A percentile compares a stretch with the other conserved stretches of the same genome.
Conservation (phyloP, 2,113 vertebrate species). For the Colius striatus region DNA sequence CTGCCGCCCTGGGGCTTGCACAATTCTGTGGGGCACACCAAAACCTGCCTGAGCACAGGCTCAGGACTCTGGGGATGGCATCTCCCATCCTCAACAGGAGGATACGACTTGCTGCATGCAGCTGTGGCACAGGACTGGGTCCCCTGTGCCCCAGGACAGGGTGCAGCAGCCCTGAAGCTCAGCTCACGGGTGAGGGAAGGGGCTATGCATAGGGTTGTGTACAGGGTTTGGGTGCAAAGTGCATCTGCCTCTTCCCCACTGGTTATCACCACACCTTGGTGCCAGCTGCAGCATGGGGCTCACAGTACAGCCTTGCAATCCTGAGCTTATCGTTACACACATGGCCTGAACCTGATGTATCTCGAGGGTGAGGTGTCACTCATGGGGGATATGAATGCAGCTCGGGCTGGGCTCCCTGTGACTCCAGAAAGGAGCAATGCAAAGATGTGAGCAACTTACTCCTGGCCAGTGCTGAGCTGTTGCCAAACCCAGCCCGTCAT, state of each 20-base stretch:
- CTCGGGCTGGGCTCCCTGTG: background rate
- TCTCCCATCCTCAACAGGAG: rapidly evolving
- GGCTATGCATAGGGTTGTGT: background rate
- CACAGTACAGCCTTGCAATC: rapidly evolving
- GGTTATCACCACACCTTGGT: background rate
- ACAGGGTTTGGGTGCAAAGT: background rate
- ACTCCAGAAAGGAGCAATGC: background rate
- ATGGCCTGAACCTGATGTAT: rapidly evolving
- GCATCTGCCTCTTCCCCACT: background rate
- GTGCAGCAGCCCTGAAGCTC: background rate
- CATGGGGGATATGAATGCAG: rapidly evolving
- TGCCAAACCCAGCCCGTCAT: background rate
- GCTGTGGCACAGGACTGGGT: background rate
- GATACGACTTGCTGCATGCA: rapidly evolving
- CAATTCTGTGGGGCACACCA: rapidly evolving
- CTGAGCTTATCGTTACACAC: background rate
- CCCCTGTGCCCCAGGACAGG: background rate
- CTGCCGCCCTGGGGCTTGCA: background rate
- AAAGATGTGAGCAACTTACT: rapidly evolving
- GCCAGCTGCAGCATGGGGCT: background rate
- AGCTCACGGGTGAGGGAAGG: background rate
- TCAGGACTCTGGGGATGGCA: rapidly evolving
- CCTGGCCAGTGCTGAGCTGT: background rate
- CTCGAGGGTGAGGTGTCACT: background rate
- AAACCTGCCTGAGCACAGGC: background rate